Conservation (phyloP, 2,797 vertebrate species). For the Pagetopsis macropterus region DNA sequence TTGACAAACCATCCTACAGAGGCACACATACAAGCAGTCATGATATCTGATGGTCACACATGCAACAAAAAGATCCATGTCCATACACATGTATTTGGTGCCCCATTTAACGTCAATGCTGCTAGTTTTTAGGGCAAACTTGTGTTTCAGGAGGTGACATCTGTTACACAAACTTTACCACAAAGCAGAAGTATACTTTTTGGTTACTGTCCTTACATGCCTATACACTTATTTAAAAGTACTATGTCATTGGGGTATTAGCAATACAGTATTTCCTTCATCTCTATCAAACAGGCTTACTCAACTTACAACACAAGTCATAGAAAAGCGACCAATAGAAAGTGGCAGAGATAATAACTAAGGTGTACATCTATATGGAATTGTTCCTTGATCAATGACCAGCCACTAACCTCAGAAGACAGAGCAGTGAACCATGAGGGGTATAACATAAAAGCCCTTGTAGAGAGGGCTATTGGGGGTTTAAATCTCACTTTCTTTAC, state of each 20-base stretch:
- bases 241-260: background rate
- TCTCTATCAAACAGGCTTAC: slow-evolving; percentile 11
- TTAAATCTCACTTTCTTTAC: slow-evolving; percentile 18
- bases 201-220: background rate
- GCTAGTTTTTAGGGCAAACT: background rate
- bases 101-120: background rate
- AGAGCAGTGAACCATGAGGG: slow-evolving; percentile 44
- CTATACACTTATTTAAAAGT: background rate
- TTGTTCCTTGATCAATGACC: slow-evolving; percentile 45
- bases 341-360: slow-evolving; percentile 48
- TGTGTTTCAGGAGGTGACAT: background rate
- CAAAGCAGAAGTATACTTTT: background rate
- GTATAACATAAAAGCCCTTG: slow-evolving; percentile 8
- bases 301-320: background rate
- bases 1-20: background rate
- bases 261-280: background rate
- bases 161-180: background rate
- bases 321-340: slow-evolving; percentile 12
- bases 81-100: background rate
- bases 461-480: background rate
- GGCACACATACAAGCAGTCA: background rate
- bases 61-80: background rate
- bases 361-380: slow-evolving; percentile 57
- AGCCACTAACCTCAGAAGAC: slow-evolving; percentile 28
- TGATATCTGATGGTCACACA: background rate